phyloP scores from a whole-genome alignment of 2,113 vertebrate species.

The Lophura nycthemera region DNA sequence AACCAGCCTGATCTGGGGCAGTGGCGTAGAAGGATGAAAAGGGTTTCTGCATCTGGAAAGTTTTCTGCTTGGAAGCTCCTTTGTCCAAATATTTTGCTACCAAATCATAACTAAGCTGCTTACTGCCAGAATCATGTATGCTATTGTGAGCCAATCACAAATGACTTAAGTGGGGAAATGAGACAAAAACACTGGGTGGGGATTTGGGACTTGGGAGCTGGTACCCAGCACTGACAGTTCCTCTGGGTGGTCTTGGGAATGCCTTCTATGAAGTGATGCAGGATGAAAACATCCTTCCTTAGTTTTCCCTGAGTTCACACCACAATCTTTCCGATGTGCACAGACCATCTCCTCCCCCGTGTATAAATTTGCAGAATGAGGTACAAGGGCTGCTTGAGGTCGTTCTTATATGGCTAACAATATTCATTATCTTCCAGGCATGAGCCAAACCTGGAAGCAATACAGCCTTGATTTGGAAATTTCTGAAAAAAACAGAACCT shows the following conservation, averaged over 20 bases:
- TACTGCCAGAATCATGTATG: neutral
- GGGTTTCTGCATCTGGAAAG: neutral
- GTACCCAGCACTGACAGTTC: neutral
- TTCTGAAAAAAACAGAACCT: neutral
- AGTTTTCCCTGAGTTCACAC: neutral
- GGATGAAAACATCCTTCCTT: neutral
- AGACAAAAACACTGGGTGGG: neutral
- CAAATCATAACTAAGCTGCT: neutral
- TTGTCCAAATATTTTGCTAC: slow-evolving; percentile 31
- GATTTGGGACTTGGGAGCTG: neutral
- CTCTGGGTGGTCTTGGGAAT: neutral
- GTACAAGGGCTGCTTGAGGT: rapidly evolving
- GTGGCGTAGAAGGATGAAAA: neutral
- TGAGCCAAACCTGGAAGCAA: neutral
- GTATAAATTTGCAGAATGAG: neutral
- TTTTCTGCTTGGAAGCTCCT: neutral
- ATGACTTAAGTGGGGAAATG: neutral
- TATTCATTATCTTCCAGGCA: neutral
- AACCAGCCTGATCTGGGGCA: neutral
- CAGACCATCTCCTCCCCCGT: rapidly evolving
- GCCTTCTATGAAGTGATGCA: neutral
- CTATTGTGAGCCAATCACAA: rapidly evolving
- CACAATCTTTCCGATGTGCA: neutral
- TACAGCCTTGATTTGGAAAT: neutral
- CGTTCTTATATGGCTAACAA: neutral